A percentile compares a stretch with the other conserved stretches of the same genome.
Evolutionary conservation across 1,140 invertebrate species (phyloP).

Genomic region (Xylocopa sonorina): DNA sequence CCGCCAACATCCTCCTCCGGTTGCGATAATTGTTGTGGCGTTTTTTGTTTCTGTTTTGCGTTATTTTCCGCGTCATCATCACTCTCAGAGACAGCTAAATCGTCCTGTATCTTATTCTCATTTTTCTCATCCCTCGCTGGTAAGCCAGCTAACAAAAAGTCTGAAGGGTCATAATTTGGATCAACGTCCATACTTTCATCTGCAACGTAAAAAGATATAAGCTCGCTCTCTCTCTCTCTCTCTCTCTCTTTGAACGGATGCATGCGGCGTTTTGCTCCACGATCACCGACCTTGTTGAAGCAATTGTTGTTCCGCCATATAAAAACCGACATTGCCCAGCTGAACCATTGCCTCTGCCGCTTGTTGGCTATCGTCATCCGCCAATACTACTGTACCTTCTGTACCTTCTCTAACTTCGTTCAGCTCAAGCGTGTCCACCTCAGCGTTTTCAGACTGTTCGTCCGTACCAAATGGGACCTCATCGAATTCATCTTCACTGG

Average conservation of each 20-base stretch:
- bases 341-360: conserved; percentile 93
- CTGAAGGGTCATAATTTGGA: conserved; percentile 93
- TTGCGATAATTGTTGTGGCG: conserved; percentile 63
- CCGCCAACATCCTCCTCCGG: conserved; percentile 81
- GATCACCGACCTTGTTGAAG: conserved; percentile 75
- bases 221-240: no score
- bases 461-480: conserved; percentile 84
- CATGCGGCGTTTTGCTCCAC: neutral
- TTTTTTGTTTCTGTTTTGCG: conserved; percentile 65
- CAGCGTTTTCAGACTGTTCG: conserved; percentile 81
- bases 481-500: conserved; percentile 88
- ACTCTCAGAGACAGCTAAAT: conserved; percentile 90
- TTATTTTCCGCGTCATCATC: conserved; percentile 85
- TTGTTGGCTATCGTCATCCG: conserved; percentile 90
- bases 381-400: conserved; percentile 77
- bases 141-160: conserved; percentile 87
- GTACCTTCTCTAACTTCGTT: conserved; percentile 71
- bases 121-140: conserved; percentile 78
- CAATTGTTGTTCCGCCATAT: conserved; percentile 83
- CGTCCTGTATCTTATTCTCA: conserved; percentile 85
- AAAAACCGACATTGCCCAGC: conserved; percentile 88
- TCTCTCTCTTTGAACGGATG: no score
- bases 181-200: conserved; percentile 92
- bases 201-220: conserved; percentile 68
- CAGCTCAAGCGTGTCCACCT: conserved; percentile 77